These are phyloP conservation scores for Hippocampus guttulatus DNA, from an alignment of 2,113 vertebrate genomes.

Conservation along the genomic window DNA sequence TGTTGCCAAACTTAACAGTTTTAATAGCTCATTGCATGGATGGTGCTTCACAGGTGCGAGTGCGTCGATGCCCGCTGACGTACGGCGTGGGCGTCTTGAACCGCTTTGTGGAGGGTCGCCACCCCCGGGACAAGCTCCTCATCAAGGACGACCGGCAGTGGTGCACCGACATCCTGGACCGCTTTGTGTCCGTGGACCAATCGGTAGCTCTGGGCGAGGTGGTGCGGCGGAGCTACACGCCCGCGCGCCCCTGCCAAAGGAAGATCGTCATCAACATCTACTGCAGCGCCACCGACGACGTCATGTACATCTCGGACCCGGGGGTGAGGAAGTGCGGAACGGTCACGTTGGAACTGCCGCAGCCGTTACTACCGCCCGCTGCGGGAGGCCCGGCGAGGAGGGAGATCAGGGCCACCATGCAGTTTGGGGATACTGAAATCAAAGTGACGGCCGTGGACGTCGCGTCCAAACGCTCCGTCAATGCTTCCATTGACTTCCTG, in stretches of 20 bases:
- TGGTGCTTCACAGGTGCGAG: conserved; percentile 67
- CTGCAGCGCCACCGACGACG: conserved; percentile 81
- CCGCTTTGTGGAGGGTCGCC: conserved; percentile 85
- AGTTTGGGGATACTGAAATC: conserved; percentile 96
- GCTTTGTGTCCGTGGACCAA: conserved; percentile 89
- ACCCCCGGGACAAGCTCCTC: conserved; percentile 86
- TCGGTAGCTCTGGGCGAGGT: conserved; percentile 91
- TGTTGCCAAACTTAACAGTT: background rate
- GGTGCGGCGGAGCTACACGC: conserved; percentile 89
- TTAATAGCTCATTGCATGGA: background rate
- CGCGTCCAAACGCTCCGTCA: conserved; percentile 76
- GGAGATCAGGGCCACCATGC: conserved; percentile 91
- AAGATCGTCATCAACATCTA: conserved; percentile 96
- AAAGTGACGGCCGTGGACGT: conserved; percentile 88
- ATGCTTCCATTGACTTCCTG: conserved; percentile 91
- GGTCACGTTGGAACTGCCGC: conserved; percentile 84
- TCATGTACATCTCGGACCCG: conserved; percentile 86
- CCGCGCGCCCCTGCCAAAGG: conserved; percentile 81
- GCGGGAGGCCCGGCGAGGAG: conserved; percentile 63
- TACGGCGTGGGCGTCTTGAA: conserved; percentile 93
- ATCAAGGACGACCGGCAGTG: conserved; percentile 90
- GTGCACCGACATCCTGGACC: conserved; percentile 95
- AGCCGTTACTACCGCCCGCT: background rate
- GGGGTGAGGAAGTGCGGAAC: conserved; percentile 90
- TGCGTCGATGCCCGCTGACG: conserved; percentile 87